phyloP scores from a whole-genome alignment of 2,888 invertebrate genomes.

The Tubulanus polymorphus region DNA sequence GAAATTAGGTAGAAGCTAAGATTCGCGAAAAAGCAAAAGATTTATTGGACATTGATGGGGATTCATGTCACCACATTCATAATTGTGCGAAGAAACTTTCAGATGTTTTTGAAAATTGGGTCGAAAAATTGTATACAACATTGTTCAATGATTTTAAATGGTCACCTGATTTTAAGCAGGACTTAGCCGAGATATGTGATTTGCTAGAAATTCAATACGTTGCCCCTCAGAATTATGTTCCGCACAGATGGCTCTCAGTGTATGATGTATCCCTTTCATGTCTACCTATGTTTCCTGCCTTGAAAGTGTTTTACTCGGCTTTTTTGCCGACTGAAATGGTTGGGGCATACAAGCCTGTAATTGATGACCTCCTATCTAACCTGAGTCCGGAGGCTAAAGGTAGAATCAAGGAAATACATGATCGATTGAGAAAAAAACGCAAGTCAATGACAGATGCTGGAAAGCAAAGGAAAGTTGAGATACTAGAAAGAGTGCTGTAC shows the following conservation, averaged over 20 bases:
- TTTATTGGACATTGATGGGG: constrained; percentile 27
- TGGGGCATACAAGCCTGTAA: background rate
- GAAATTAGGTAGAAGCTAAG: constrained; percentile 23
- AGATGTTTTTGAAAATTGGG: constrained; percentile 16
- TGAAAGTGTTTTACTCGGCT: constrained; percentile 12
- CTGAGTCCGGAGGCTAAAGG: background rate
- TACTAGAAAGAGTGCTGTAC: background rate
- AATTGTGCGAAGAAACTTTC: constrained; percentile 27
- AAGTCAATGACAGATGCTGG: background rate
- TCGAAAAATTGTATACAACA: constrained; percentile 21
- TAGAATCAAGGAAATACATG: background rate
- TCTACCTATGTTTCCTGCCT: constrained; percentile 18
- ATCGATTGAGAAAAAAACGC: background rate
- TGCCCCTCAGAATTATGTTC: constrained; percentile 17
- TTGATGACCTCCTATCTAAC: background rate
- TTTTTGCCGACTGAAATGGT: constrained; percentile 1
- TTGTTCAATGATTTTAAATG: constrained; percentile 26
- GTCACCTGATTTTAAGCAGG: constrained; percentile 20
- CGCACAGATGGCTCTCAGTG: constrained; percentile 25
- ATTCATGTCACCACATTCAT: constrained; percentile 26
- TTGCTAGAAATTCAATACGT: constrained; percentile 15
- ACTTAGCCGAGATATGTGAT: constrained; percentile 18
- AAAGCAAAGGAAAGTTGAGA: background rate
- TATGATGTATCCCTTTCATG: constrained; percentile 20
- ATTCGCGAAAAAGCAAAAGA: constrained; percentile 22